phyloP scores from a whole-genome alignment of 2,797 vertebrate species.

The Tragelaphus oryx region DNA sequence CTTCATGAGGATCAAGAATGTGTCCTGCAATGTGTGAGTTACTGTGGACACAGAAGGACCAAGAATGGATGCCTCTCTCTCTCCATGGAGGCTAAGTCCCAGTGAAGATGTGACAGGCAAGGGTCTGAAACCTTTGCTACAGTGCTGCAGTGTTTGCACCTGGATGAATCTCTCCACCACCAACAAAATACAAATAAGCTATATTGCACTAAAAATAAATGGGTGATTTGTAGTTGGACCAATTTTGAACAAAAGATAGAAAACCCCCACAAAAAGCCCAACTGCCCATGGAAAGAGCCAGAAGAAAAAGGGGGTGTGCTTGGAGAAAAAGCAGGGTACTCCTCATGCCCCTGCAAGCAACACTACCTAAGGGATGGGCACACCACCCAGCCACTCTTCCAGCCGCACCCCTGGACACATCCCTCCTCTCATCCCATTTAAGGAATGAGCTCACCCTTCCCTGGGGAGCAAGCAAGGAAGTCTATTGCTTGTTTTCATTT shows the following conservation, averaged over 20 bases:
- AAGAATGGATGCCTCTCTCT: too few relatives aligned
- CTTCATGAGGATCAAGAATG: neutral
- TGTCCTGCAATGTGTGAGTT: too few relatives aligned
- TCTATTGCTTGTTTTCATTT: neutral
- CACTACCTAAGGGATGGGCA: neutral
- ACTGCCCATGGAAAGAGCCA: neutral
- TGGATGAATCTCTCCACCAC: neutral
- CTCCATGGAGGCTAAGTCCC: rapidly evolving
- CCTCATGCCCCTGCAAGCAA: neutral
- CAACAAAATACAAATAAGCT: neutral
- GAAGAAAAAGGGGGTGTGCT: neutral
- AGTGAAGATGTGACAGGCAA: neutral
- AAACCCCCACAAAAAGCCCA: neutral
- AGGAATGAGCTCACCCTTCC: neutral
- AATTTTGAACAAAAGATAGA: neutral
- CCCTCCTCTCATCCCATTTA: neutral
- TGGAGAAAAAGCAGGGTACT: neutral
- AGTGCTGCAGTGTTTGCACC: neutral
- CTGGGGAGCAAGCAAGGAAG: neutral
- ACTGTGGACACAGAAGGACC: rapidly evolving
- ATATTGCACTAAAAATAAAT: neutral
- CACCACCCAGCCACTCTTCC: neutral
- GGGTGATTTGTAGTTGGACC: neutral
- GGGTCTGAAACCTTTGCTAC: neutral
- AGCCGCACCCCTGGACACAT: neutral